phyloP scores from a whole-genome alignment of 2,797 vertebrate genomes.

The Aulostomus chinensis region DNA sequence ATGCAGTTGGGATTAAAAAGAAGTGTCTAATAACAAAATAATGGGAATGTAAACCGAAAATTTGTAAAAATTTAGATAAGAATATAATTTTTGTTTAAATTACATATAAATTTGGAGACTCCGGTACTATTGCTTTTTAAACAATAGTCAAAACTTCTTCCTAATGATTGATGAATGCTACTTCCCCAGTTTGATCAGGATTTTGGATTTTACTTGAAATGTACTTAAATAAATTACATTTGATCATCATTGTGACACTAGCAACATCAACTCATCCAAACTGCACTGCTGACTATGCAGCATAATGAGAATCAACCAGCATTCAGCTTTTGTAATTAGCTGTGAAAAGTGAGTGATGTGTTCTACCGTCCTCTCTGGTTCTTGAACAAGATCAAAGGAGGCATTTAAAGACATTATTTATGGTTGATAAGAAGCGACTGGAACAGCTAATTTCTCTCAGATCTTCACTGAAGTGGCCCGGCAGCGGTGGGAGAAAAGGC shows the following conservation, averaged over 20 bases:
- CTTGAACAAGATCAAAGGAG: constrained; percentile 32
- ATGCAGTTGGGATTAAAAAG: too few species aligned
- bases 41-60: too few species aligned
- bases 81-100: too few species aligned
- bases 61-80: too few species aligned
- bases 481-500: background rate
- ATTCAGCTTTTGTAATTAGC: constrained; percentile 7
- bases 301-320: constrained; percentile 14
- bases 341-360: constrained; percentile 6
- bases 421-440: constrained; percentile 7
- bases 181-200: background rate
- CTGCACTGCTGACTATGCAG: background rate
- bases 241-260: background rate
- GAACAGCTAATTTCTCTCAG: constrained; percentile 33
- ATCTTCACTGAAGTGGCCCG: constrained; percentile 21
- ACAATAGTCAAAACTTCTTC: background rate
- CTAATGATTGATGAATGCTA: background rate
- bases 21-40: too few species aligned
- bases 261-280: background rate
- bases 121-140: too few species aligned
- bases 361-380: background rate
- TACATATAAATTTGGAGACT: too few species aligned
- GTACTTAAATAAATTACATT: background rate
- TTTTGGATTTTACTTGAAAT: background rate
- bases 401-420: constrained; percentile 15